These are phyloP conservation scores for Teinopalpus imperialis DNA, from an alignment of 2,888 invertebrate genomes.

Conservation along the genomic window DNA sequence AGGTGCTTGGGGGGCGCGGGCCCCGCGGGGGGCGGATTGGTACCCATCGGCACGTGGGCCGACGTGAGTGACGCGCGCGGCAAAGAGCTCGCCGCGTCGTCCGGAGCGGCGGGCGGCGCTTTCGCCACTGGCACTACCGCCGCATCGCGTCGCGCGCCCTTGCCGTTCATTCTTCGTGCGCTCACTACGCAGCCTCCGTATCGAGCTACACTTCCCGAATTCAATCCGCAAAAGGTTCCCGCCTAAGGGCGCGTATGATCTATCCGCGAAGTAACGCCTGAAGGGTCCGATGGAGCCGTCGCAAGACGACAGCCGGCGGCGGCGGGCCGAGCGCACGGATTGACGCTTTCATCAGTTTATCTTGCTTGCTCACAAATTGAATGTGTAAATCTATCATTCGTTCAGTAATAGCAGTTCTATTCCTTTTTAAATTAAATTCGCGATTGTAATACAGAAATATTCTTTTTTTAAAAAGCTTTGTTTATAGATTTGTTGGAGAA, in stretches of 20 bases:
- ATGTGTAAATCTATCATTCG: too few species aligned
- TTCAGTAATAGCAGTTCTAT: too few species aligned
- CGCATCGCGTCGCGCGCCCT: constrained; percentile 43
- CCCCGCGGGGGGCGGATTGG: constrained; percentile 46
- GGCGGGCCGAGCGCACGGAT: background rate
- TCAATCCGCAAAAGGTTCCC: constrained; percentile 36
- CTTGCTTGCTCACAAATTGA: too few species aligned
- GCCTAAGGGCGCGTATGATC: constrained; percentile 75
- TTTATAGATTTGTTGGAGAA: too few species aligned
- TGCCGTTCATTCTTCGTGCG: constrained; percentile 35
- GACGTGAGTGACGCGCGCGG: constrained; percentile 44
- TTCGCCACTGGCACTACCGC: constrained; percentile 56
- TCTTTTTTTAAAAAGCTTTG: too few species aligned
- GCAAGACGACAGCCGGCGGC: background rate
- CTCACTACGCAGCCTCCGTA: constrained; percentile 78
- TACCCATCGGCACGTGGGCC: constrained; percentile 56
- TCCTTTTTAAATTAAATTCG: too few species aligned
- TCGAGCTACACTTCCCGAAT: constrained; percentile 69
- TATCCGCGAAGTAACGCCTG: constrained; percentile 48
- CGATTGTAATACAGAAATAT: too few species aligned
- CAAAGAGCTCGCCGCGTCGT: constrained; percentile 38
- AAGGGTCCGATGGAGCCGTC: background rate
- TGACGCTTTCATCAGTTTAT: too few species aligned
- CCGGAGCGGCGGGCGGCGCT: constrained; percentile 45
- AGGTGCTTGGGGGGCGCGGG: constrained; percentile 73